Conservation (phyloP, 2,888 invertebrate genomes). For the Portevinia maculata region DNA sequence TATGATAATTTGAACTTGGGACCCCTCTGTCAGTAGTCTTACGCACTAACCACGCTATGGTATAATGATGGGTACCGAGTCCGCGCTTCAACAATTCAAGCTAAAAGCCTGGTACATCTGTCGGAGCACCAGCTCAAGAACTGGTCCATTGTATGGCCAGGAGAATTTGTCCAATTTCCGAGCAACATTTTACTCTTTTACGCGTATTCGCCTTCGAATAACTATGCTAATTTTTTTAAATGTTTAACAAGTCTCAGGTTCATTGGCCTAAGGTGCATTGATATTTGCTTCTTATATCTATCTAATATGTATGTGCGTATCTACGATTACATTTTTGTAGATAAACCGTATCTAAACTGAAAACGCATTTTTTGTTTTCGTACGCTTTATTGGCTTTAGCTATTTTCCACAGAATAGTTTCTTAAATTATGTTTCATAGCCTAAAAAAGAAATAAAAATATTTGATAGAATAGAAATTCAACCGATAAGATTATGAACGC, state of each 20-base stretch:
- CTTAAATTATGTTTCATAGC: slow-evolving; percentile 4
- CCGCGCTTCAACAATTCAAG: too few relatives aligned
- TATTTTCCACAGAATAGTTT: slow-evolving; percentile 14
- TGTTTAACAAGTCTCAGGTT: slow-evolving; percentile 1
- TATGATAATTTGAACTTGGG: too few relatives aligned
- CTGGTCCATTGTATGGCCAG: too few relatives aligned
- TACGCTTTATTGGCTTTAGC: slow-evolving; percentile 36
- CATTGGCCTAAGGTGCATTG: slow-evolving; percentile 24
- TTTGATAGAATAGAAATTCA: slow-evolving; percentile 11
- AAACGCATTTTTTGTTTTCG: slow-evolving; percentile 34
- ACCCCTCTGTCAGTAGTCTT: too few relatives aligned
- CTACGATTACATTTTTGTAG: slow-evolving; percentile 11
- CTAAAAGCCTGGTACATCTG: too few relatives aligned
- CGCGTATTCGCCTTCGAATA: too few relatives aligned
- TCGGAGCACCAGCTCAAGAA: too few relatives aligned
- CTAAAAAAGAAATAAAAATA: slow-evolving; percentile 11
- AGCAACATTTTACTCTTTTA: too few relatives aligned
- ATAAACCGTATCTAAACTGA: slow-evolving; percentile 39
- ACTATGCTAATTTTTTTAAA: slow-evolving; percentile 9
- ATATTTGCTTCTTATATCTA: neutral
- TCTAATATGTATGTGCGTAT: neutral
- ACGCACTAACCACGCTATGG: too few relatives aligned
- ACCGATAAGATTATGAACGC: slow-evolving; percentile 47
- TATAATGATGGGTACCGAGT: too few relatives aligned
- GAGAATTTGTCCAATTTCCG: too few relatives aligned